Evolutionary conservation across 1,140 invertebrate genomes (phyloP).

Genomic region (Drosophila tropicalis): DNA sequence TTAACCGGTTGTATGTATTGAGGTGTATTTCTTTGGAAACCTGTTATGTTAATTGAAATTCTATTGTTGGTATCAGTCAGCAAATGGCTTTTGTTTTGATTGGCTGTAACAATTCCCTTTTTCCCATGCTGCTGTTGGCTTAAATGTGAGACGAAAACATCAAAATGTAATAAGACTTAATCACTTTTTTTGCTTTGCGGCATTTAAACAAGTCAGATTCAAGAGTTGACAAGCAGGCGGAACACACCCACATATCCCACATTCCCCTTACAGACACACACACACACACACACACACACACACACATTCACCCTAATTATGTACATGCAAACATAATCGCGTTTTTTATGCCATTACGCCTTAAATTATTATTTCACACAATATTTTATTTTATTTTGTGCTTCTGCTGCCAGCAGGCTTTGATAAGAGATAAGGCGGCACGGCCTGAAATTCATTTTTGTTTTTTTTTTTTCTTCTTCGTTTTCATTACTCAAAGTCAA

Average conservation of each 20-base stretch:
- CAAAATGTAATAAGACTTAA: slow-evolving; percentile 50
- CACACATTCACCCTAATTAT: slow-evolving; percentile 2
- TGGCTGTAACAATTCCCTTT: too few species aligned
- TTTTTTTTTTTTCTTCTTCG: too few species aligned
- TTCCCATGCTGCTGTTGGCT: background rate
- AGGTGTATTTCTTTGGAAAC: too few species aligned
- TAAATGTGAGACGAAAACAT: slow-evolving; percentile 19
- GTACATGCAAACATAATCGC: slow-evolving; percentile 41
- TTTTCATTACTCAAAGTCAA: slow-evolving; percentile 11
- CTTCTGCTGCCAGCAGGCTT: slow-evolving; percentile 3
- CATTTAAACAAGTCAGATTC: slow-evolving; percentile 47
- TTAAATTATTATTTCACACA: slow-evolving; percentile 38
- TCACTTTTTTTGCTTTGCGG: slow-evolving; percentile 15
- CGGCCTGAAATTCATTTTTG: slow-evolving; percentile 1
- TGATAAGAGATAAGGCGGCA: slow-evolving; percentile 36
- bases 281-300: background rate
- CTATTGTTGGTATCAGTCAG: too few species aligned
- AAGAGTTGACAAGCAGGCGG: slow-evolving; percentile 32
- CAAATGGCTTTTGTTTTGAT: too few species aligned
- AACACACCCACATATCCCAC: slow-evolving; percentile 1
- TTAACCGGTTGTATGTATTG: too few species aligned
- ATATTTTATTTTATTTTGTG: slow-evolving; percentile 33
- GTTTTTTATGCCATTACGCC: slow-evolving; percentile 1
- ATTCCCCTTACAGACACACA: slow-evolving; percentile 8
- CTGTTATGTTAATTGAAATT: too few species aligned